phyloP scores from a whole-genome alignment of 1,140 invertebrate genomes.

The Hyles vespertilio region DNA sequence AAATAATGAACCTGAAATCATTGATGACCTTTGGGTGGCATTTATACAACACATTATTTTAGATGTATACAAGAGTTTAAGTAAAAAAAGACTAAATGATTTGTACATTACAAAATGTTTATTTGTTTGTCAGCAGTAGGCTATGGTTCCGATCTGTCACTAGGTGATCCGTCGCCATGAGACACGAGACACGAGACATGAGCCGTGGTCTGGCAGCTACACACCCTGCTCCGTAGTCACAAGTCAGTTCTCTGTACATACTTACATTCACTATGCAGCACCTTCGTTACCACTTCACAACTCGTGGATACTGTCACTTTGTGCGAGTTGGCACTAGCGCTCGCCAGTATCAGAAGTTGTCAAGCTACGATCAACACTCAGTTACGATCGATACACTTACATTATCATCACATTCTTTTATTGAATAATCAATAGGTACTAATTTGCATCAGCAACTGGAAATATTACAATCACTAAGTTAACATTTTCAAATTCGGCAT shows the following conservation, averaged over 20 bases:
- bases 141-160: conserved; percentile 5
- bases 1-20: conserved; percentile 46
- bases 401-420: conserved; percentile 70
- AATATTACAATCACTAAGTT: conserved; percentile 63
- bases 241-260: conserved; percentile 43
- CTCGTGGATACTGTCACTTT: conserved; percentile 34
- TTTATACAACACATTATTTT: conserved; percentile 5
- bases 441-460: conserved; percentile 57
- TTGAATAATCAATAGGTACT: conserved; percentile 60
- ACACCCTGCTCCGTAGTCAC: conserved; percentile 37
- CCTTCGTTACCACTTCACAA: conserved; percentile 56
- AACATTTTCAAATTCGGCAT: conserved; percentile 62
- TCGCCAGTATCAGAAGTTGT: conserved; percentile 44
- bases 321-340: conserved; percentile 20
- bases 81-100: not conserved
- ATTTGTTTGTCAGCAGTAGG: not conserved
- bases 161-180: not conserved
- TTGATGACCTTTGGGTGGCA: conserved; percentile 33
- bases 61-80: conserved; percentile 2
- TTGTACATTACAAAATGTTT: not conserved
- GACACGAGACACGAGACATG: not conserved
- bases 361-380: conserved; percentile 49
- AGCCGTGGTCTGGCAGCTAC: not conserved
- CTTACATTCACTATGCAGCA: conserved; percentile 55
- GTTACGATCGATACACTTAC: conserved; percentile 51